Percentiles rank a stretch among this genome's conserved stretches.
These are phyloP conservation scores for Lycaena phlaeas DNA, from an alignment of 2,888 invertebrate species.

Conservation along the genomic window DNA sequence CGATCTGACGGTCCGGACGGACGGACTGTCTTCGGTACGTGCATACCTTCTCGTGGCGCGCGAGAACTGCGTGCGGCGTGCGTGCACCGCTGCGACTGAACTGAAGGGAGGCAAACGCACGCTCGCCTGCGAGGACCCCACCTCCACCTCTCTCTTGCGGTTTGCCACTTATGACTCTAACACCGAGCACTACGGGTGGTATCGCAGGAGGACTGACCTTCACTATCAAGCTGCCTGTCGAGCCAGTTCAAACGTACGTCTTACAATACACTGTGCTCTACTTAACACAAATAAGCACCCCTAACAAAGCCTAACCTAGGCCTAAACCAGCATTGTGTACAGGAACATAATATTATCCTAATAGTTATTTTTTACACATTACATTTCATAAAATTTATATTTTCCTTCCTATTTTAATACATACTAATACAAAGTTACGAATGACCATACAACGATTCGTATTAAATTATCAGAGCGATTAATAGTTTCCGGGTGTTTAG, in stretches of 20 bases:
- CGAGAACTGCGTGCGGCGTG: constrained; percentile 73
- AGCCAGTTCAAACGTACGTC: constrained; percentile 36
- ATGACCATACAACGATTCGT: too few relatives aligned
- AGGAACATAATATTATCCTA: neutral
- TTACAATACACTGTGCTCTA: constrained; percentile 34
- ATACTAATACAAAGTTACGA: too few relatives aligned
- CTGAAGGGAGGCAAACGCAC: constrained; percentile 49
- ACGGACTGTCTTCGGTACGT: constrained; percentile 30
- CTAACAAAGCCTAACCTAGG: constrained; percentile 9
- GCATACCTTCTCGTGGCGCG: constrained; percentile 69
- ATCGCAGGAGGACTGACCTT: constrained; percentile 65
- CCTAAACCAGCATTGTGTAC: neutral
- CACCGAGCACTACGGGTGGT: constrained; percentile 56
- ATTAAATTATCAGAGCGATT: too few relatives aligned
- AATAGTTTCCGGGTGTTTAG: too few relatives aligned
- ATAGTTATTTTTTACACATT: neutral
- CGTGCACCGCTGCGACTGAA: constrained; percentile 71
- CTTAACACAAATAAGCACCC: constrained; percentile 26
- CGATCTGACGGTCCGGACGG: constrained; percentile 21
- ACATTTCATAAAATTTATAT: too few relatives aligned
- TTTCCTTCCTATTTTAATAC: too few relatives aligned
- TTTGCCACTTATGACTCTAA: constrained; percentile 59
- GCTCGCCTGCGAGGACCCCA: constrained; percentile 52
- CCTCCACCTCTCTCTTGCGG: constrained; percentile 59
- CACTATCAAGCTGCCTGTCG: constrained; percentile 27